These are phyloP conservation scores for Miniopterus natalensis DNA, from an alignment of 2,113 vertebrate species.

Conservation along the genomic window DNA sequence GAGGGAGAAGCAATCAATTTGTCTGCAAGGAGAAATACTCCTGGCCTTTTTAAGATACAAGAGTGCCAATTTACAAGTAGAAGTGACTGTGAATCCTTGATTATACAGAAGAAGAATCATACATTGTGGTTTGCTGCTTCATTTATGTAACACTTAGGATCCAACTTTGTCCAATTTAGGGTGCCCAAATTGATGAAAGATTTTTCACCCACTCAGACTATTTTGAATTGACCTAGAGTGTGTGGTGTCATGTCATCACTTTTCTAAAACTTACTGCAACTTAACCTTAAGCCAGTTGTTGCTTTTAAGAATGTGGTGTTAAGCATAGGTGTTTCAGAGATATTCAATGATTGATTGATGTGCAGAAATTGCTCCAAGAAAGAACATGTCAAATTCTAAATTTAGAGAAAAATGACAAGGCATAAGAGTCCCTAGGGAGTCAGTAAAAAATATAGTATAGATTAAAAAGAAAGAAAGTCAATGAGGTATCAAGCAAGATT, in stretches of 20 bases:
- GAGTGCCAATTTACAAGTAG: background rate
- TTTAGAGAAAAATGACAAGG: background rate
- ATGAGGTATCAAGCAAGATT: background rate
- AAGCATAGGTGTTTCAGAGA: background rate
- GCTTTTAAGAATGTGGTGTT: conserved; percentile 33
- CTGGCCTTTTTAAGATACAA: background rate
- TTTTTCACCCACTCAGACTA: background rate
- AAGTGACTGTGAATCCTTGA: background rate
- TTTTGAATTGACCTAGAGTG: background rate
- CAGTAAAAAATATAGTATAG: background rate
- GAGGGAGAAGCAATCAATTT: background rate
- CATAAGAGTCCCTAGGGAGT: background rate
- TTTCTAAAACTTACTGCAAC: conserved; percentile 13
- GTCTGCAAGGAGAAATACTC: background rate
- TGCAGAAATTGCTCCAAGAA: conserved; percentile 8
- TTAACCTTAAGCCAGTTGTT: background rate
- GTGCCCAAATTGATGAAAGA: background rate
- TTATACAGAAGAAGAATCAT: background rate
- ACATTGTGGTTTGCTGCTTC: background rate
- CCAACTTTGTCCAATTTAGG: background rate
- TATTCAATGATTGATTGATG: background rate
- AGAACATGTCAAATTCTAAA: conserved; percentile 7
- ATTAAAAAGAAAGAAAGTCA: background rate
- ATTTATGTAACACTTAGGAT: conserved; percentile 15
- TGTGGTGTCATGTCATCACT: background rate